Percentiles rank a stretch among this genome's conserved stretches.
phyloP scores from a whole-genome alignment of 2,888 invertebrate species.

The Parnassius smintheus region DNA sequence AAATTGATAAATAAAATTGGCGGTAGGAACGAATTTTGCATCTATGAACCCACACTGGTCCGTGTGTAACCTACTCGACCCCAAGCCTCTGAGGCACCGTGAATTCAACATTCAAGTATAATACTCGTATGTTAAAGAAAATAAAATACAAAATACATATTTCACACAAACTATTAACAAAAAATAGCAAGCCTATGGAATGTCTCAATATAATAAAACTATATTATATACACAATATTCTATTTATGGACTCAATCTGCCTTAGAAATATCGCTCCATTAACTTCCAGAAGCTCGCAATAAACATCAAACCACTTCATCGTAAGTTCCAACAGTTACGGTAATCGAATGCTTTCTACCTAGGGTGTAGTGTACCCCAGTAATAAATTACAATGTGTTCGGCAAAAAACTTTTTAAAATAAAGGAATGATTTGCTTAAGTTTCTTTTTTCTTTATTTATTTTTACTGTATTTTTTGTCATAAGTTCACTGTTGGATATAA shows the following conservation, averaged over 20 bases:
- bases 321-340: conserved; percentile 27
- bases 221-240: conserved; percentile 14
- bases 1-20: no score
- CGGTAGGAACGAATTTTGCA: no score
- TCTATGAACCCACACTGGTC: no score
- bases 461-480: no score
- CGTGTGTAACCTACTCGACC: no score
- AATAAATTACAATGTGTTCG: conserved; percentile 24
- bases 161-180: no score
- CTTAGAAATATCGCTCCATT: conserved; percentile 27
- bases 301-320: conserved; percentile 26
- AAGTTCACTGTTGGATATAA: no score
- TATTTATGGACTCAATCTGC: conserved; percentile 20
- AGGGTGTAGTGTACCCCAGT: conserved; percentile 19
- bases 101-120: no score
- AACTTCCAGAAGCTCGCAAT: conserved; percentile 25
- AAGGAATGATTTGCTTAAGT: conserved; percentile 9
- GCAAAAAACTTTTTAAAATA: conserved; percentile 16
- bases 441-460: neutral
- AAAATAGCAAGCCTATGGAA: no score
- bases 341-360: conserved; percentile 27
- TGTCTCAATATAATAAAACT: neutral
- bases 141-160: no score
- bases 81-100: no score
- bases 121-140: no score